These are phyloP conservation scores for Drosophila neutralis DNA, from an alignment of 2,888 invertebrate species.

Conservation along the genomic window DNA sequence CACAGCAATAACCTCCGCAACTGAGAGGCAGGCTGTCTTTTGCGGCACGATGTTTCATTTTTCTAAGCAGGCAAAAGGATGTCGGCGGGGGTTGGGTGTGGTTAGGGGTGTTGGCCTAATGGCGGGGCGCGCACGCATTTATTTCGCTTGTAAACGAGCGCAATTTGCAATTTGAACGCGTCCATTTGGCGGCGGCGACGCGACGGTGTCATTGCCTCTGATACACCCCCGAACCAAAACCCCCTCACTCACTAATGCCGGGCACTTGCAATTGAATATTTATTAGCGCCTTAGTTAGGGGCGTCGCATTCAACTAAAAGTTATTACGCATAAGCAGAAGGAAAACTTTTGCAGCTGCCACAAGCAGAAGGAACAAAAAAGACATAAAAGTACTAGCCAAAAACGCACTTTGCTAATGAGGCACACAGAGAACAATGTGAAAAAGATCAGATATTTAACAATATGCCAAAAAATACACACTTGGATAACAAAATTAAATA, in stretches of 20 bases:
- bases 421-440: conserved; percentile 23
- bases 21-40: conserved; percentile 53
- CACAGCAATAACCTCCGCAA: not conserved
- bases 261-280: conserved; percentile 71
- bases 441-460: not conserved
- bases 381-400: conserved; percentile 19
- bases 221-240: conserved; percentile 7
- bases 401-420: conserved; percentile 45
- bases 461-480: not conserved
- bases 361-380: conserved; percentile 1
- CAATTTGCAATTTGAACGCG: conserved; percentile 80
- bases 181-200: conserved; percentile 57
- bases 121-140: conserved; percentile 64
- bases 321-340: conserved; percentile 61
- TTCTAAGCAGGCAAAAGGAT: conserved; percentile 56
- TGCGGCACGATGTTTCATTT: conserved; percentile 74
- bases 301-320: conserved; percentile 58
- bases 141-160: conserved; percentile 78
- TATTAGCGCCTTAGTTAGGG: conserved; percentile 43
- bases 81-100: not conserved
- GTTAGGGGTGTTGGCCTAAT: conserved; percentile 43
- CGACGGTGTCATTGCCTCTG: conserved; percentile 12
- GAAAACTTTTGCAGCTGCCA: conserved; percentile 12
- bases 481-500: not conserved
- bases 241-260: not conserved